Evolutionary conservation across 2,888 invertebrate genomes (phyloP).

Genomic region (Pseudeuparius sepicola): DNA sequence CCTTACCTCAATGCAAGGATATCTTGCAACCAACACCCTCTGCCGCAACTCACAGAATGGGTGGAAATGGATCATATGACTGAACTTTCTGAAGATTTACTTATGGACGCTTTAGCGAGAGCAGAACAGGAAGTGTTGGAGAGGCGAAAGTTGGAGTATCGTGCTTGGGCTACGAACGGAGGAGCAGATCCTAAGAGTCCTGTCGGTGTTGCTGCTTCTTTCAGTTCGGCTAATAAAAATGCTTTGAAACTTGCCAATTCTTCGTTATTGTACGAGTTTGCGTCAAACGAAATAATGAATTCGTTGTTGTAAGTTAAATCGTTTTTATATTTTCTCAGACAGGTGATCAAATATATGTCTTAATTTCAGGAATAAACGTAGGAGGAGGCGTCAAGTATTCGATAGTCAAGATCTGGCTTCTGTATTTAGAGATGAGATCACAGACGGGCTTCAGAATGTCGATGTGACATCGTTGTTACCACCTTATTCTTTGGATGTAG

Average conservation of each 20-base stretch:
- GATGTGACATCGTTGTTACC: conserved; percentile 65
- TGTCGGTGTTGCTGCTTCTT: conserved; percentile 78
- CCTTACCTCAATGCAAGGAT: conserved; percentile 71
- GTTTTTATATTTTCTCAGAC: too few relatives aligned
- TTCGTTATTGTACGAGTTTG: conserved; percentile 75
- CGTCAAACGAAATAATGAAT: conserved; percentile 77
- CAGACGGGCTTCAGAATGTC: conserved; percentile 68
- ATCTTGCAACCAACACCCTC: conserved; percentile 60
- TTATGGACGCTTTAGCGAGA: conserved; percentile 65
- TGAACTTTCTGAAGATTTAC: conserved; percentile 59
- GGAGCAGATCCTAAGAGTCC: conserved; percentile 81
- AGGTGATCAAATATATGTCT: background rate
- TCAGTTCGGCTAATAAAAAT: conserved; percentile 79
- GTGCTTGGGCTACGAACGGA: conserved; percentile 67
- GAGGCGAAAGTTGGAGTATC: conserved; percentile 69
- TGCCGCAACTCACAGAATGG: conserved; percentile 63
- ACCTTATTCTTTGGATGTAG: conserved; percentile 51
- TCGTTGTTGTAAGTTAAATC: conserved; percentile 42
- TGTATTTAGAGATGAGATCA: conserved; percentile 54
- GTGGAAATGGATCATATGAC: conserved; percentile 53
- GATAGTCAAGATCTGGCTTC: conserved; percentile 51
- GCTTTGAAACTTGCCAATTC: conserved; percentile 77
- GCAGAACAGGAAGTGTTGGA: conserved; percentile 68
- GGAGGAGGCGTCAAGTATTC: conserved; percentile 66
- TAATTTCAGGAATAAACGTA: conserved; percentile 32